Base-by-base conservation (phyloP, 1,140 invertebrate genomes). In the Eupeodes corollae region DNA sequence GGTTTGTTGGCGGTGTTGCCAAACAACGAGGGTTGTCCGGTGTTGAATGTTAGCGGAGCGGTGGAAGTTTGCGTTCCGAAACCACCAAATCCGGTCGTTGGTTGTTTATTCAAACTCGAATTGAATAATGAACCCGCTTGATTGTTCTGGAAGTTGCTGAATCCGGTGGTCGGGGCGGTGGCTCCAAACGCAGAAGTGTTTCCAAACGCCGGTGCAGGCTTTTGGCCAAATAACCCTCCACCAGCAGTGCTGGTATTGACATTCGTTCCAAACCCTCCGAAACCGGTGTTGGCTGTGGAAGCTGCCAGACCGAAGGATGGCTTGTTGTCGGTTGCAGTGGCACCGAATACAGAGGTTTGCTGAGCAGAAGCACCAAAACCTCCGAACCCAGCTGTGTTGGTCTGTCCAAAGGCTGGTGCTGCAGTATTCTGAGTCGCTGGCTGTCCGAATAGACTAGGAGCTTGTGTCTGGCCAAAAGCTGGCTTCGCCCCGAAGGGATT, bases 261-360 rank as follows among this genome's bases (percentile, higher is more conserved):
- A 2, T 57, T 42, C 0, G 52, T 32, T 3, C 54, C 75, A 67
- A 69, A 78, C 60, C 64, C 62, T n/a, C 65, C 67, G 47, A 72
- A 73, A 6, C 57, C 61, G 2, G 60, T 46, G 1, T 51, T 54
- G 2, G 69, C 58, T 1, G 70, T 75, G 9, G 71, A 59, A 13
- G 70, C 67, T 1, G 66, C 52, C 10, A 71, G 39, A 8, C 71
- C 72, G 58, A 78, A 77, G 8, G 69, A 57, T 1, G 73, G 53
- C 2, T 75, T 70, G 12, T 72, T 67, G 51, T 80, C 79, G 57
- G 82, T 79, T 2, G 71, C 70, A 19, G 70, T 57, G 2, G 68
- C 57, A 11, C 71, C 71, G 42, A 71, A 62, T 5, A 74, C 55
- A 37, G 58, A 65, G 13, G 68, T 57, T 32, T 68, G 67, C 5